Conservation (phyloP, 1,140 invertebrate genomes). For the Pseudobourletiella spinata region DNA sequence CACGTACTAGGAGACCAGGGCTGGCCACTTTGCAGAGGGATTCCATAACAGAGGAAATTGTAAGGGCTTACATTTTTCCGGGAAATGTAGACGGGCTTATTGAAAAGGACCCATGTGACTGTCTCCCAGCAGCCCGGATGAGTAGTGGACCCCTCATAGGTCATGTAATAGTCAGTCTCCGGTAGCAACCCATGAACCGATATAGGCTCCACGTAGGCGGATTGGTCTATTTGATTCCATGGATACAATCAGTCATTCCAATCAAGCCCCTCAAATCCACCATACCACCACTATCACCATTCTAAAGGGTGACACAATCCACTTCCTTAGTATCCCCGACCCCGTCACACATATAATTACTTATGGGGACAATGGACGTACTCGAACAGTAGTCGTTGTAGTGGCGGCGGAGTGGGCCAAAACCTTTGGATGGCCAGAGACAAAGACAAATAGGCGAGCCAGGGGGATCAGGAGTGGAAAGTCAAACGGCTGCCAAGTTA, state of each 20-base stretch:
- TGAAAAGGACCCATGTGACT: conserved; percentile 90
- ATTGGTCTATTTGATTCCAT: conserved; percentile 52
- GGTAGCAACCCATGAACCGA: conserved; percentile 76
- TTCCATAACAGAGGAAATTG: no score
- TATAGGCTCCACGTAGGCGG: conserved; percentile 68
- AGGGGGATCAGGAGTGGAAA: conserved; percentile 3
- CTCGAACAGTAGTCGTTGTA: no score
- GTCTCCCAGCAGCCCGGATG: conserved; percentile 88
- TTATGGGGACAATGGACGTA: no score
- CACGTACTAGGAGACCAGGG: no score
- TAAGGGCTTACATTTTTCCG: conserved; percentile 79
- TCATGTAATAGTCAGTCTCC: conserved; percentile 91
- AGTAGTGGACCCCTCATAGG: conserved; percentile 92
- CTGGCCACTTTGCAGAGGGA: no score
- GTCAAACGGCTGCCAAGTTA: conserved; percentile 12
- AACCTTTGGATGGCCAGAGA: background rate
- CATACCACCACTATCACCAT: background rate
- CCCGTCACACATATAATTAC: no score
- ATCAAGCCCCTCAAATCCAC: background rate
- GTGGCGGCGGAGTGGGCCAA: background rate
- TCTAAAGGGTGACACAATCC: background rate
- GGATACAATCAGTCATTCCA: background rate
- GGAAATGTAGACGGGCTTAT: conserved; percentile 93
- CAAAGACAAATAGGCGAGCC: conserved; percentile 3
- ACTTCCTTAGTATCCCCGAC: no score